phyloP scores from a whole-genome alignment of 2,113 vertebrate species.

The rabbit (Oryctolagus cuniculus) region mOryCun1.1 NC_091433.1:112663001-112663500 shows the following conservation, averaged over 20 bases:
- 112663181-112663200: not conserved
- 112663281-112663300: not conserved
- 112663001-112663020: no score
- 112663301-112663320: not conserved
- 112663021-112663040: no score
- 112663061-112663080: no score
- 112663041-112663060: no score
- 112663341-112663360: not conserved
- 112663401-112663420: not conserved
- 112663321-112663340: not conserved
- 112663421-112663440: not conserved
- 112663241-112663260: not conserved
- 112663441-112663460: not conserved
- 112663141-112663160: no score
- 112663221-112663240: not conserved
- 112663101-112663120: no score
- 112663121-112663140: no score
- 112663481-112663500: no score
- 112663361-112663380: not conserved
- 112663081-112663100: no score
- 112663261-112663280: not conserved
- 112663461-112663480: fast-evolving
- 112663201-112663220: not conserved
- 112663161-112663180: not conserved
- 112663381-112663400: not conserved